Evolutionary conservation across 1,140 invertebrate genomes (phyloP).

Genomic region (Eriocheir sinensis): DNA sequence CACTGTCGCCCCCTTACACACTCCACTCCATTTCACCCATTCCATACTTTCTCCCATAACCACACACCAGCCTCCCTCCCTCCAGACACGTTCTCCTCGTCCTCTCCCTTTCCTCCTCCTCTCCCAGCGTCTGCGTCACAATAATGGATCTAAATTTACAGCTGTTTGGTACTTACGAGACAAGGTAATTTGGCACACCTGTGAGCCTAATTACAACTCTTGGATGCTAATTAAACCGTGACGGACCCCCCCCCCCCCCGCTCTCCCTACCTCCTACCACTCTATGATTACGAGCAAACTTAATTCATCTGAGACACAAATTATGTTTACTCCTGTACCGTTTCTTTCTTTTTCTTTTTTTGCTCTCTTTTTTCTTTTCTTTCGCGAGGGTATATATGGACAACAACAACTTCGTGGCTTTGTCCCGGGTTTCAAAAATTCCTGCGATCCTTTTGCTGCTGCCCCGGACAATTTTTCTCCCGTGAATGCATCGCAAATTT

Average conservation of each 20-base stretch:
- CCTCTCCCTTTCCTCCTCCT: not conserved
- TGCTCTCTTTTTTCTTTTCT: no score
- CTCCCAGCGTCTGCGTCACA: not conserved
- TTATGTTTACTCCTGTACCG: not conserved
- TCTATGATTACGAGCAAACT: not conserved
- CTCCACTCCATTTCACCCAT: not conserved
- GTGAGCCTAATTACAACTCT: not conserved
- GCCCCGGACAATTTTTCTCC: not conserved
- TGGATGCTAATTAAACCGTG: conserved; percentile 21
- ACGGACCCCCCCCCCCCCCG: no score
- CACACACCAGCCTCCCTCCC: not conserved
- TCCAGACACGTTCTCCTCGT: not conserved
- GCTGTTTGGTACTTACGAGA: conserved; percentile 5
- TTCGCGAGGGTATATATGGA: no score
- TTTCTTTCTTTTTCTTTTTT: not conserved
- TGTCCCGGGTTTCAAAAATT: not conserved
- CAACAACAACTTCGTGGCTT: not conserved
- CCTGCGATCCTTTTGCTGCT: not conserved
- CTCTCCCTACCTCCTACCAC: no score
- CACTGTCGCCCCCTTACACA: no score
- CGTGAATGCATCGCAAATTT: conserved; percentile 16
- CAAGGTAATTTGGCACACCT: not conserved
- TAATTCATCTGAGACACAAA: not conserved
- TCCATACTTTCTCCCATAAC: not conserved
- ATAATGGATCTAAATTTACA: not conserved